Base-by-base conservation (phyloP, 2,113 vertebrate species). In the Mesocricetus auratus region DNA sequence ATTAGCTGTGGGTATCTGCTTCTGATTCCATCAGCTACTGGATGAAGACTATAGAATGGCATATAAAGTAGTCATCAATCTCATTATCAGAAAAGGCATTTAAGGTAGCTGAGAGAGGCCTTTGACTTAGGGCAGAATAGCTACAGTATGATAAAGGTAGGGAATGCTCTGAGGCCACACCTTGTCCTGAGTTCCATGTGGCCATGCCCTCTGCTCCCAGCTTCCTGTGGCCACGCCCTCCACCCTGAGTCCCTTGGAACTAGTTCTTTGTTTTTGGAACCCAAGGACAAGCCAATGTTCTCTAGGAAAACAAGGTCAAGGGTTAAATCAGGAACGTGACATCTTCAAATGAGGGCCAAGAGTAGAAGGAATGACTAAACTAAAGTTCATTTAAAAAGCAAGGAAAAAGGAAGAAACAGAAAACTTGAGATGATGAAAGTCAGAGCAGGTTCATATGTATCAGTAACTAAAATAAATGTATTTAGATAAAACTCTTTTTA, bases 331-430 rank as follows among this genome's bases (percentile, higher is more conserved):
- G 15, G 12, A 90, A 24, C 1, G n/a, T 1, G 7, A 9, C 5
- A 22, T 24, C 50, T 60, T 82, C 60, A 58, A 91, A 53, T 64
- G 26, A 50, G n/a, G 39, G 31, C 2, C 42, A 19, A 66, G 56
- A 12, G 17, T 24, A 73, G 33, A 26, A 33, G 22, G 4, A 11
- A 45, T 0, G 1, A 60, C 33, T 50, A 56, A 81, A 53, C 4
- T 56, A 16, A 83, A 60, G 42, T 89, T 83, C 82, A 90, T 94
- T 78, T 75, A 53, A 86, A 94, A 96, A 87, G n/a, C 53, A 95
- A 93, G 21, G 42, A 81, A 73, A 26, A 45, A 39, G 66, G 90
- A 66, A 47, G 16, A 91, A 58, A 88, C 42, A 47, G 6, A 94
- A 87, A 60, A n/a, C n/a, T 53, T 71, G 11, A 74, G 21, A 83